Conservation (phyloP, 2,888 invertebrate genomes). For the Gisinianus flammeolus region DNA sequence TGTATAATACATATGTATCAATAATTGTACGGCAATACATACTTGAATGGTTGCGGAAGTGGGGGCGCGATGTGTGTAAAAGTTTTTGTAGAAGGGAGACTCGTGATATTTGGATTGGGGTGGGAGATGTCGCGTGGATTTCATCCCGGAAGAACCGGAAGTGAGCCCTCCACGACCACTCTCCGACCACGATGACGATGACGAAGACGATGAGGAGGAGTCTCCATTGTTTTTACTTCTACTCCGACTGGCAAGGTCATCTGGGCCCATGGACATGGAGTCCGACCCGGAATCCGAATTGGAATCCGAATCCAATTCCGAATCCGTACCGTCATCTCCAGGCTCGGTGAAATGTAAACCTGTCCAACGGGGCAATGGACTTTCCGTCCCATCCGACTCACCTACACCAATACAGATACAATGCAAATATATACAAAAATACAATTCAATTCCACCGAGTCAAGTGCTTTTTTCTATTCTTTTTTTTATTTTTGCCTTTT, state of each 20-base stretch:
- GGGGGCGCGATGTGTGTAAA: conserved; percentile 66
- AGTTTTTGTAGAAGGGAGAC: conserved; percentile 60
- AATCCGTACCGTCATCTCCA: conserved; percentile 67
- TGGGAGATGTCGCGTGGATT: conserved; percentile 61
- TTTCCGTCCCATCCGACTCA: conserved; percentile 69
- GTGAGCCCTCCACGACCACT: conserved; percentile 49
- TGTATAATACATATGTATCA: background rate
- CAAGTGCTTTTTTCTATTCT: background rate
- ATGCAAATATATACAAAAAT: background rate
- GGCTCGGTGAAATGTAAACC: conserved; percentile 75
- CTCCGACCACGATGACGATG: conserved; percentile 51
- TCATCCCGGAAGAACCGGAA: conserved; percentile 71
- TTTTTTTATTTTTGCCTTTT: too few species aligned
- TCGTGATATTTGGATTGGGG: conserved; percentile 37
- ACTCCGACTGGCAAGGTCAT: background rate
- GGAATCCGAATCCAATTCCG: conserved; percentile 13
- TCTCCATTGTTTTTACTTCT: conserved; percentile 56
- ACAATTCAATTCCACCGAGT: background rate
- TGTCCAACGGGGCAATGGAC: conserved; percentile 76
- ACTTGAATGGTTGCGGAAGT: conserved; percentile 71
- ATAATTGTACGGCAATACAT: background rate
- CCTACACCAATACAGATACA: conserved; percentile 36
- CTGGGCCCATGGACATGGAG: background rate
- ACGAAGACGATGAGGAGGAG: too few species aligned
- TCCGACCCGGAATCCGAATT: background rate